Percentiles rank a stretch among this genome's conserved stretches.
Evolutionary conservation across 2,888 invertebrate genomes (phyloP).

Genomic region (Brenthis daphne): DNA sequence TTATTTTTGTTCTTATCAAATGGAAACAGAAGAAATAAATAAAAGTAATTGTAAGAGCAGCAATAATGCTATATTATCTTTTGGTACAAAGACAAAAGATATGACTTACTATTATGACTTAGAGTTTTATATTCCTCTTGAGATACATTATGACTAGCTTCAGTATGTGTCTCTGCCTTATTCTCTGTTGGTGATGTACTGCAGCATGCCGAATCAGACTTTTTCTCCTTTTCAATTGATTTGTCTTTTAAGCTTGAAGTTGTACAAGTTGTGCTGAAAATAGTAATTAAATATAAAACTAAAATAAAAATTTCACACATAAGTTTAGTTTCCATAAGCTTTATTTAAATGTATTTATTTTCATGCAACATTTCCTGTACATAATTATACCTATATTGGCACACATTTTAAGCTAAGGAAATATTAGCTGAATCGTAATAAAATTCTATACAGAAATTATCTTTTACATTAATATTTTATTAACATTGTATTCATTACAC

Average conservation of each 20-base stretch:
- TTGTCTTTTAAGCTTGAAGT: slow-evolving; percentile 55
- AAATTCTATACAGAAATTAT: no score
- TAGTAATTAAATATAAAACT: slow-evolving; percentile 11
- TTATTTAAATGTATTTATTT: no score
- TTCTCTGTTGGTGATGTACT: slow-evolving; percentile 52
- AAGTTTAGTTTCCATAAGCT: no score
- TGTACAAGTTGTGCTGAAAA: slow-evolving; percentile 62
- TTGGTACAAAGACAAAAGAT: not conserved
- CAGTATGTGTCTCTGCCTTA: slow-evolving; percentile 53
- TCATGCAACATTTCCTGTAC: no score
- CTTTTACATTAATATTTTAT: no score
- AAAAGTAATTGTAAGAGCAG: not conserved
- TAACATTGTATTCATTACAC: no score
- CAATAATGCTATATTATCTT: not conserved
- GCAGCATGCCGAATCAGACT: slow-evolving; percentile 49
- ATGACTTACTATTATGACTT: slow-evolving; percentile 69
- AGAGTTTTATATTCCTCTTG: slow-evolving; percentile 61
- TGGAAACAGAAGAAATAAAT: not conserved
- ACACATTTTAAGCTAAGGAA: no score
- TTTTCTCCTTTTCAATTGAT: slow-evolving; percentile 52
- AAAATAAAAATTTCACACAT: not conserved
- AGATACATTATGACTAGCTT: slow-evolving; percentile 74
- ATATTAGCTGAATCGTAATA: no score
- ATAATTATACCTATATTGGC: no score
- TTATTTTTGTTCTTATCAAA: no score